These are phyloP conservation scores for Epinephelus malabaricus DNA, from an alignment of 2,797 vertebrate genomes.

Conservation along the genomic window DNA sequence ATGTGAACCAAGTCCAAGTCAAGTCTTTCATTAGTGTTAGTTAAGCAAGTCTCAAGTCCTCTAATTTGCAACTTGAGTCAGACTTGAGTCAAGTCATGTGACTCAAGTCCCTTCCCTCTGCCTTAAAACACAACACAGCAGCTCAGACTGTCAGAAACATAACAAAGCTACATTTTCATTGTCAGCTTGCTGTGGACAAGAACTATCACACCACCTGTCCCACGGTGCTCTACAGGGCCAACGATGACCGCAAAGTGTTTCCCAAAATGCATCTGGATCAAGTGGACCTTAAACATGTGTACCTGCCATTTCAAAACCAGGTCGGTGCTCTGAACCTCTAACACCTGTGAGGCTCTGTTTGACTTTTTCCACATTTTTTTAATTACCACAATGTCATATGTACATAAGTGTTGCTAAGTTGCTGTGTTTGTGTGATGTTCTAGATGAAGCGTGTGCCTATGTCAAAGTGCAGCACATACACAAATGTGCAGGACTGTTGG, in stretches of 20 bases:
- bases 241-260: constrained; percentile 65
- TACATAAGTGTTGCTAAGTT: no score
- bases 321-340: constrained; percentile 49
- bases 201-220: constrained; percentile 65
- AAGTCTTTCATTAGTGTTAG: no score
- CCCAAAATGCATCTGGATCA: constrained; percentile 76
- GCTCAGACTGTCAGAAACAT: background rate
- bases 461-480: constrained; percentile 65
- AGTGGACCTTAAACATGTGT: constrained; percentile 71
- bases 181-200: constrained; percentile 77
- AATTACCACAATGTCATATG: background rate
- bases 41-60: no score
- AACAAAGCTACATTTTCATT: background rate
- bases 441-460: constrained; percentile 74
- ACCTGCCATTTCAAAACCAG: constrained; percentile 71
- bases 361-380: no score
- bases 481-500: constrained; percentile 65
- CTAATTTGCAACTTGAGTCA: no score
- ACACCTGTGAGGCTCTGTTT: background rate
- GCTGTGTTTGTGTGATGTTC: constrained; percentile 8
- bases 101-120: no score
- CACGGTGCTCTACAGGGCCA: constrained; percentile 71
- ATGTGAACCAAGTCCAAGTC: no score
- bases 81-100: no score
- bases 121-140: background rate